These are phyloP conservation scores for Lycaon pictus DNA, from an alignment of 2,113 vertebrate genomes.

Conservation along the genomic window DNA sequence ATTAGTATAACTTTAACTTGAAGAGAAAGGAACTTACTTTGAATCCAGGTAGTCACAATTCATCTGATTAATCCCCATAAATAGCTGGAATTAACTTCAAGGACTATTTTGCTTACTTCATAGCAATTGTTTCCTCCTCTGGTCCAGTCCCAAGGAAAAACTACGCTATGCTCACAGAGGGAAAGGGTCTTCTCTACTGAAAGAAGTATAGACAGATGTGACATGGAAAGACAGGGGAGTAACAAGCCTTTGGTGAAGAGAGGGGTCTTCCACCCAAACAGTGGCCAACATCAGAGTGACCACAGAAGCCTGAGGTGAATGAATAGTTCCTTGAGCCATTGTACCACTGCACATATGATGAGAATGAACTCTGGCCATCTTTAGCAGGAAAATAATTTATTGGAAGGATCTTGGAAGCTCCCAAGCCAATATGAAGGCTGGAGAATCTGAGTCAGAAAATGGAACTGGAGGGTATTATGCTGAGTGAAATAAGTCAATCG, in stretches of 20 bases:
- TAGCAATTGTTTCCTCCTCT: background rate
- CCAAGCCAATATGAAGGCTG: background rate
- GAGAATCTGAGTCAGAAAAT: background rate
- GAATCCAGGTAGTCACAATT: background rate
- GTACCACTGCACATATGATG: background rate
- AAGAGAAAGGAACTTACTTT: background rate
- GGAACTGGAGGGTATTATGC: background rate
- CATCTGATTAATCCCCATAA: background rate
- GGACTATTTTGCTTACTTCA: background rate
- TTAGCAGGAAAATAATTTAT: background rate
- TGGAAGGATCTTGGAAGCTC: background rate
- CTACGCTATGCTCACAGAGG: background rate
- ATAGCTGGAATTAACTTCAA: conserved; percentile 14
- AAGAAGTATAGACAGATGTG: background rate
- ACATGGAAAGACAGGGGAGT: background rate
- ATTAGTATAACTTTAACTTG: background rate
- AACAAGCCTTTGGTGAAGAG: background rate
- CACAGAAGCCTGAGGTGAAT: background rate
- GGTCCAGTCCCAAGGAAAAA: background rate
- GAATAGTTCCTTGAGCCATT: background rate
- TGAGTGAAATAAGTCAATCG: too few species aligned
- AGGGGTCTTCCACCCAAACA: background rate
- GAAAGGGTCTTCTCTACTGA: background rate
- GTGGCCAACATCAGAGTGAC: background rate
- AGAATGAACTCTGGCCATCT: background rate